Base-by-base conservation (phyloP, 2,797 vertebrate species). In the Sphenodon punctatus region DNA sequence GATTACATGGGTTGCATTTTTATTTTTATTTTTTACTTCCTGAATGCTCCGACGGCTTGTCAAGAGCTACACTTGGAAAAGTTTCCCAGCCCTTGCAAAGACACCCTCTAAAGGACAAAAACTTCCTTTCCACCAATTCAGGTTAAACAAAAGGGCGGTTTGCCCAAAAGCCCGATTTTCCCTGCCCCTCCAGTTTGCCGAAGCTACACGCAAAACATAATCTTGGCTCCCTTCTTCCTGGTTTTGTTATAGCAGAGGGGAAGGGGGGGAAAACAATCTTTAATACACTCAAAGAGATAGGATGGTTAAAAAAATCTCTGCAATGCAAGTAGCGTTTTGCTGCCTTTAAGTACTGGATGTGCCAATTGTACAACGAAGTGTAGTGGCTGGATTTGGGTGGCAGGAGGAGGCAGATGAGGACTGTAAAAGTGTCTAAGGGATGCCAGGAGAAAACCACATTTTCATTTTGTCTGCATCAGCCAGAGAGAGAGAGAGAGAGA, bases 381-480 rank as follows among this genome's bases (percentile, higher is more conserved):
- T 34, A 64, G 2, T 5, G 0, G 22, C n/a, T 17, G 30, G 71
- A 80, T 23, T 19, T 67, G 58, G 58, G 67, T 76, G 74, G 34
- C 69, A 82, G 75, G 55, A 67, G 68, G 56, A 77, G 63, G 61
- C 38, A 34, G 76, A 55, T 43, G 3, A 78, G 76, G 80, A 70
- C 87, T 87, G 84, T 70, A 88, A 79, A 10, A 6, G 84, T 86
- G 87, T 88, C 86, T 87, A 85, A 88, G 84, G 88, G 80, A 90
- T 92, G 88, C 88, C 89, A 93, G 86, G 84, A 90, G 83, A 78
- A 67, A 81, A 85, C 85, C 90, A 91, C 84, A 76, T 88, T 93
- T 93, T 93, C 87, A 86, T 93, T 91, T 89, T 89, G 88, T 84
- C 85, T 87, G 90, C 92, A 90, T 90, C 90, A 93, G 90, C 81